Conservation (phyloP, 1,140 invertebrate species). For the Formica exsecta region DNA sequence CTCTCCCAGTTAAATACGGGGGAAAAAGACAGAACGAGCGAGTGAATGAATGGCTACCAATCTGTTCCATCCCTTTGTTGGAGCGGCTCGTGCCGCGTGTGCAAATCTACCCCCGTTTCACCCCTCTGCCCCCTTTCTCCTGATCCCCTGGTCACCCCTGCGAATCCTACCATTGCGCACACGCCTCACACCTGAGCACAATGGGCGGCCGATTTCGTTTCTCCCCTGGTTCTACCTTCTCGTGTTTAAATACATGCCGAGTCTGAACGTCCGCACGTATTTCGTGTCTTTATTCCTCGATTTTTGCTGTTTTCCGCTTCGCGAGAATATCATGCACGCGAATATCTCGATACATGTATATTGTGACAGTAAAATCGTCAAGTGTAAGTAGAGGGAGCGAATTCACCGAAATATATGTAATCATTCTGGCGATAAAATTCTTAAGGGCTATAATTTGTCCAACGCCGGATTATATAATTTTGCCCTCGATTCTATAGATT, state of each 20-base stretch:
- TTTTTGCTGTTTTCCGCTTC: constrained; percentile 25
- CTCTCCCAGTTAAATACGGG: constrained; percentile 77
- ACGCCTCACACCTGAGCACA: constrained; percentile 75
- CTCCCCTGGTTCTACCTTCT: constrained; percentile 29
- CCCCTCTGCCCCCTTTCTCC: constrained; percentile 40
- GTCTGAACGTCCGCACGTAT: constrained; percentile 21
- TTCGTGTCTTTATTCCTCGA: constrained; percentile 3
- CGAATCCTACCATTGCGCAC: constrained; percentile 47
- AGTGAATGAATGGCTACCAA: constrained; percentile 75
- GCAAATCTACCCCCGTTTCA: constrained; percentile 80
- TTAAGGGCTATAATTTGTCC: background rate
- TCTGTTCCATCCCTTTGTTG: constrained; percentile 82
- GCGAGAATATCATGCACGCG: background rate
- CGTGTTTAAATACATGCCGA: constrained; percentile 45
- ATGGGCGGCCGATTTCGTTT: constrained; percentile 48
- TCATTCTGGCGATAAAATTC: background rate
- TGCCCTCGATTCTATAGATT: background rate
- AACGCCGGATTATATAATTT: background rate
- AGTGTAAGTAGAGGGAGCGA: background rate
- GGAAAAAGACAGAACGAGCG: constrained; percentile 74
- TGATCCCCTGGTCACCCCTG: constrained; percentile 19
- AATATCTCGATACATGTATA: background rate
- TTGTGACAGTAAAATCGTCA: background rate
- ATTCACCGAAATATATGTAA: background rate
- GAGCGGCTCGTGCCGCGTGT: constrained; percentile 85